These are phyloP conservation scores for Uropetala carovei DNA, from an alignment of 2,888 invertebrate genomes.

Conservation along the genomic window DNA sequence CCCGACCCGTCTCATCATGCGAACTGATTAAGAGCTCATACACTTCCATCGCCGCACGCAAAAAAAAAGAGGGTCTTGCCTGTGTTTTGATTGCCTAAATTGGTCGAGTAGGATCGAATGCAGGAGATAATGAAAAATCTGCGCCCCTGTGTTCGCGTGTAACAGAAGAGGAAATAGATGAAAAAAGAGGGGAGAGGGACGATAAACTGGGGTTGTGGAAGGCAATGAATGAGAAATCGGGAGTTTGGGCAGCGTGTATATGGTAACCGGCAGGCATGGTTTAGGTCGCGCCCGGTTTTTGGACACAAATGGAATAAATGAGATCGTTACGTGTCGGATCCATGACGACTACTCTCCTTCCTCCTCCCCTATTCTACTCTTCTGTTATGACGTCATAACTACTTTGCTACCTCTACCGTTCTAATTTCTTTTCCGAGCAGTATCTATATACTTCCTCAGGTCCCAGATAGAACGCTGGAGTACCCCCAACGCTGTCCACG, in stretches of 20 bases:
- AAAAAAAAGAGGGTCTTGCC: constrained; percentile 5
- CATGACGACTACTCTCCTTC: background rate
- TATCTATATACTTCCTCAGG: too few relatives aligned
- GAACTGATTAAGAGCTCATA: constrained; percentile 18
- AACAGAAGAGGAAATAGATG: background rate
- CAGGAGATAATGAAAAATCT: background rate
- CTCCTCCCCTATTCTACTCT: too few relatives aligned
- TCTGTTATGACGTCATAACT: too few relatives aligned
- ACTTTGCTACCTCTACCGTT: too few relatives aligned
- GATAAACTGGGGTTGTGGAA: background rate
- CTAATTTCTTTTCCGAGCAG: too few relatives aligned
- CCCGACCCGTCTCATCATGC: background rate
- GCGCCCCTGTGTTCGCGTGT: constrained; percentile 2
- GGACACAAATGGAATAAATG: background rate
- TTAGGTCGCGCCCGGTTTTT: background rate
- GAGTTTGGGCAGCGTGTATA: too few relatives aligned
- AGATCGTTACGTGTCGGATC: background rate
- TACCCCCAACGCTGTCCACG: too few relatives aligned
- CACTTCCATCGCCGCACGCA: background rate
- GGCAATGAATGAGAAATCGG: background rate
- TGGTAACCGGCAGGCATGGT: background rate
- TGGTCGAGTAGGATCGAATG: constrained; percentile 21
- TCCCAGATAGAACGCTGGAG: too few relatives aligned
- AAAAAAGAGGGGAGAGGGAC: background rate
- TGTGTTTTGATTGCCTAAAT: constrained; percentile 1